phyloP scores from a whole-genome alignment of 2,888 invertebrate species.

The Salticus scenicus region DNA sequence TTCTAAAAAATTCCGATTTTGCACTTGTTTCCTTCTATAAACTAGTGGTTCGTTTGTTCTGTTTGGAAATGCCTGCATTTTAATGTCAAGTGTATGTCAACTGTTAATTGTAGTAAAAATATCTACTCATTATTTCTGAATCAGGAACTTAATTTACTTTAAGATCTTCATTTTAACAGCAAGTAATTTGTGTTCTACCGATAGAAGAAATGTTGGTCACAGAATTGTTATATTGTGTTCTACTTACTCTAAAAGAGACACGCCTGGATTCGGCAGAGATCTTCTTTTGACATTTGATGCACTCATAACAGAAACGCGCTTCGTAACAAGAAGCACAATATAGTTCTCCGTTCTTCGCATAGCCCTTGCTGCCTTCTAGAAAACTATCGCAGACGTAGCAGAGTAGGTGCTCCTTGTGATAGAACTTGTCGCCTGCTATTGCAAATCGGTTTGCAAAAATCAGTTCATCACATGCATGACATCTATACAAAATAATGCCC shows the following conservation, averaged over 20 bases:
- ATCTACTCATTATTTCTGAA: too few species aligned
- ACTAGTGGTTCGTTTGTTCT: too few species aligned
- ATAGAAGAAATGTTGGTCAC: too few species aligned
- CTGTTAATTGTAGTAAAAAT: too few species aligned
- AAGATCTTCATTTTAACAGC: too few species aligned
- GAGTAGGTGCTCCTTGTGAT: conserved; percentile 35
- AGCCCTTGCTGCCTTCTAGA: conserved; percentile 24
- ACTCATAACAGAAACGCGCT: conserved; percentile 13
- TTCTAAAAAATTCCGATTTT: too few species aligned
- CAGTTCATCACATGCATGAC: conserved; percentile 41
- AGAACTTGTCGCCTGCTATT: conserved; percentile 7
- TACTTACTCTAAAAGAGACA: conserved; percentile 18
- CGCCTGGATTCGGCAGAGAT: not conserved
- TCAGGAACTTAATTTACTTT: too few species aligned
- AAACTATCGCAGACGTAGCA: conserved; percentile 35
- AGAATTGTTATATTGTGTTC: too few species aligned
- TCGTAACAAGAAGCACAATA: conserved; percentile 41
- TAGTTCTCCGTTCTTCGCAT: conserved; percentile 22
- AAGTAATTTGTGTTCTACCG: too few species aligned
- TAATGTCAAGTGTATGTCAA: too few species aligned
- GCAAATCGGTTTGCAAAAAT: conserved; percentile 21
- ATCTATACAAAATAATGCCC: conserved; percentile 23
- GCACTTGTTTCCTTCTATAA: too few species aligned
- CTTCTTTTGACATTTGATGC: conserved; percentile 24
- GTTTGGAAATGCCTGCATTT: too few species aligned